Conservation (phyloP, 2,888 invertebrate genomes). For the Rhamnusium bicolor region DNA sequence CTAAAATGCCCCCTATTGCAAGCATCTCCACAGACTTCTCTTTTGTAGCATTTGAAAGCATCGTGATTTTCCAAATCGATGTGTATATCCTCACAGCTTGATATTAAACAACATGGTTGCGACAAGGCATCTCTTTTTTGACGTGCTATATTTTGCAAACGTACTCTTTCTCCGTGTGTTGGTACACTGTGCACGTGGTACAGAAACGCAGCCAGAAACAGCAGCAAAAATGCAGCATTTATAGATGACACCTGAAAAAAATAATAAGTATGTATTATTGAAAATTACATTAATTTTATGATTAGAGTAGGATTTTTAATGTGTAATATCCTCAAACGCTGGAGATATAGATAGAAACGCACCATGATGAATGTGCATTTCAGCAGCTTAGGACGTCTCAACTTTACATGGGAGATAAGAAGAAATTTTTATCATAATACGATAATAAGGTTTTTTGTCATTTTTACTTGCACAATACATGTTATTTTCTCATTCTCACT, state of each 20-base stretch:
- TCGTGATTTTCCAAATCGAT: conserved; percentile 37
- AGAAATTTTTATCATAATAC: too few species aligned
- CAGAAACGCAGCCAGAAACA: neutral
- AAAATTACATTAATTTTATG: too few species aligned
- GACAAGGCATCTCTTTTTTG: neutral
- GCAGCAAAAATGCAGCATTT: neutral
- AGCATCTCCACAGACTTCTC: conserved; percentile 32
- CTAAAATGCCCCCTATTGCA: conserved; percentile 9
- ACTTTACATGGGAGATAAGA: too few species aligned
- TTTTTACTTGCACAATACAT: too few species aligned
- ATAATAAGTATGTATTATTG: neutral
- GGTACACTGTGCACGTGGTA: neutral
- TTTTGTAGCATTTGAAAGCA: conserved; percentile 39
- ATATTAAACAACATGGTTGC: conserved; percentile 23
- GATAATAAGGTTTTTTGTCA: too few species aligned
- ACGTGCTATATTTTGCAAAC: neutral
- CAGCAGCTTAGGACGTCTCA: too few species aligned
- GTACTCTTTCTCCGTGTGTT: neutral
- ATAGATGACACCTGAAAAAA: neutral
- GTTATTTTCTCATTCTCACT: too few species aligned
- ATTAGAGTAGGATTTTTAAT: too few species aligned
- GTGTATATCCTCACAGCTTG: conserved; percentile 34
- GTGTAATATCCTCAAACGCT: too few species aligned
- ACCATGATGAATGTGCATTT: too few species aligned
- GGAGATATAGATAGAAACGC: too few species aligned